These are phyloP conservation scores for Epinephelus cyanopodus DNA, from an alignment of 2,113 vertebrate genomes.

Conservation along the genomic window DNA sequence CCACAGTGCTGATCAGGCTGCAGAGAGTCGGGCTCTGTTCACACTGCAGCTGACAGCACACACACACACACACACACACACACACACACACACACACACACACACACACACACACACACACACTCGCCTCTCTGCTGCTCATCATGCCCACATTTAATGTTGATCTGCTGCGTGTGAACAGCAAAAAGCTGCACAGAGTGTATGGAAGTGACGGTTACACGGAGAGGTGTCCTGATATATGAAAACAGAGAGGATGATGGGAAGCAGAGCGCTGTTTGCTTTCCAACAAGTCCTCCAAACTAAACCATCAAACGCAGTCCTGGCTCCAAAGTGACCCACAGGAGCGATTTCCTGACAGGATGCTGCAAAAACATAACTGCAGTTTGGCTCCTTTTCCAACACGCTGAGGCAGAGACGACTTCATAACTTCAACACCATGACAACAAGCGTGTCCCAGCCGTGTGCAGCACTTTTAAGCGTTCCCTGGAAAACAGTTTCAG, in stretches of 20 bases:
- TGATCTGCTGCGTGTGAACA: background rate
- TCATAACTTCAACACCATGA: too few relatives aligned
- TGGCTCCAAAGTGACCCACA: background rate
- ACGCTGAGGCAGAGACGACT: too few relatives aligned
- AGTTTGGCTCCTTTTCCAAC: too few relatives aligned
- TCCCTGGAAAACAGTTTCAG: too few relatives aligned
- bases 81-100: too few relatives aligned
- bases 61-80: too few relatives aligned
- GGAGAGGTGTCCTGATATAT: constrained; percentile 1
- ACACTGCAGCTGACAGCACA: constrained; percentile 25
- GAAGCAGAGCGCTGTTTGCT: background rate
- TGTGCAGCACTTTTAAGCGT: too few relatives aligned
- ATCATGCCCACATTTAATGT: background rate
- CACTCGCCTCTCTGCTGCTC: background rate
- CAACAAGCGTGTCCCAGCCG: too few relatives aligned
- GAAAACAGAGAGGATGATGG: constrained; percentile 15
- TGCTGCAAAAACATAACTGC: too few relatives aligned
- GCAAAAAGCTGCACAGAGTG: background rate
- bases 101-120: constrained; percentile 19
- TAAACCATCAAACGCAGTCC: background rate
- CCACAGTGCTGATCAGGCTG: constrained; percentile 47
- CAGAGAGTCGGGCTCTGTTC: constrained; percentile 34
- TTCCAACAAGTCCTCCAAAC: background rate
- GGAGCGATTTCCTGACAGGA: too few relatives aligned
- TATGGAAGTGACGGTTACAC: background rate